phyloP scores from a whole-genome alignment of 37 sponge, comb jelly and placozoan genomes.

The Theonella swinhoei region DNA sequence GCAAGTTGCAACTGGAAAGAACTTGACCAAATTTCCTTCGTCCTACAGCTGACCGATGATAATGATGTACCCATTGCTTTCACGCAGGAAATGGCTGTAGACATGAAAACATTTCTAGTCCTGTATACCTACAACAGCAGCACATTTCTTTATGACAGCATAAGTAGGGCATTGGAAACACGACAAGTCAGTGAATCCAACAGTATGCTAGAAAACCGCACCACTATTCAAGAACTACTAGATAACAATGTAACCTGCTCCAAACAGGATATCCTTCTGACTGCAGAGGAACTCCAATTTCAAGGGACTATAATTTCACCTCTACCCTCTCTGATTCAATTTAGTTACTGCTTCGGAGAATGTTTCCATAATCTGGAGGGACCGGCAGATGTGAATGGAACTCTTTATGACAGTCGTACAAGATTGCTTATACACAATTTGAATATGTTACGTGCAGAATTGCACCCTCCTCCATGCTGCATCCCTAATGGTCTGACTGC shows the following conservation, averaged over 20 bases:
- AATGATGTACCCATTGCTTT: not conserved
- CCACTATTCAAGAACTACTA: not conserved
- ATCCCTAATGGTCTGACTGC: not conserved
- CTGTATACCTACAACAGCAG: not conserved
- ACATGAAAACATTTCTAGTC: not conserved
- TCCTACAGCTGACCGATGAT: not conserved
- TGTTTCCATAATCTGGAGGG: not conserved
- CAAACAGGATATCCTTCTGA: not conserved
- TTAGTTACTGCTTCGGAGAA: not conserved
- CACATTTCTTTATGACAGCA: not conserved
- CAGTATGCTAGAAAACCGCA: not conserved
- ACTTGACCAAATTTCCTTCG: not conserved
- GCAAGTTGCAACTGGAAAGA: not conserved
- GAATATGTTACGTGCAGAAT: not conserved
- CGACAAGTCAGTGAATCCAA: not conserved
- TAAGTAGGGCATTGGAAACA: not conserved
- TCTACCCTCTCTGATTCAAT: not conserved
- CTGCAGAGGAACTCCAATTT: not conserved
- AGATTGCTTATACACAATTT: not conserved
- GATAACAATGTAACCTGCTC: not conserved
- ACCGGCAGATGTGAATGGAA: not conserved
- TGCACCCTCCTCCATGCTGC: not conserved
- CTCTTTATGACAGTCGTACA: not conserved
- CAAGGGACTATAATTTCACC: not conserved
- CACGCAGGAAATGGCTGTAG: not conserved